A percentile compares a stretch with the other conserved stretches of the same genome.
Conservation (phyloP, 2,797 vertebrate genomes). For the Channallabes apus region DNA sequence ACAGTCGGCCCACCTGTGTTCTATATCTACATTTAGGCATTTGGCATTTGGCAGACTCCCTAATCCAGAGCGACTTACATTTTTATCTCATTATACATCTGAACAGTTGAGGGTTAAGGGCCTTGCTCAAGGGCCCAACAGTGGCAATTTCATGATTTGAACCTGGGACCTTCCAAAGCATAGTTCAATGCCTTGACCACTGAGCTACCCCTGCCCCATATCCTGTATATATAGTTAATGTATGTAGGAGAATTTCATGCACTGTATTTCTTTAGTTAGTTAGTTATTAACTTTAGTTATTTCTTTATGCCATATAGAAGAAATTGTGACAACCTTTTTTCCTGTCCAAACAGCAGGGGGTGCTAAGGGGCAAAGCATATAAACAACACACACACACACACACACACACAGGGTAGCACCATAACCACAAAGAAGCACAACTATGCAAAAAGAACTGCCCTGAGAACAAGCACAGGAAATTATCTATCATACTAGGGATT, state of each 20-base stretch:
- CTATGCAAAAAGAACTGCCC: background rate
- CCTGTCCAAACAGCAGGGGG: constrained; percentile 45
- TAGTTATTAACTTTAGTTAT: background rate
- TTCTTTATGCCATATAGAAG: no score
- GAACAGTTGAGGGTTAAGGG: no score
- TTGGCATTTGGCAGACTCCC: no score
- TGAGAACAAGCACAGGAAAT: background rate
- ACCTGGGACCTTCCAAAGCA: no score
- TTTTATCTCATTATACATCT: no score
- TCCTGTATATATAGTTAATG: no score
- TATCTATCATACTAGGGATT: background rate
- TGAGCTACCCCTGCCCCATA: no score
- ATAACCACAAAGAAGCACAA: constrained; percentile 20
- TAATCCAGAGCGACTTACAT: no score
- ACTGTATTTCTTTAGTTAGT: background rate
- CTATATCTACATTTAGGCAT: background rate
- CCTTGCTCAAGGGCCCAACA: no score
- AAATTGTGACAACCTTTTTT: background rate
- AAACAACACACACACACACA: constrained; percentile 28
- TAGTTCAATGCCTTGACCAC: no score
- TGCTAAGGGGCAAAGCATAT: constrained; percentile 39
- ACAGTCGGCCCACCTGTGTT: background rate
- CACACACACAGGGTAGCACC: background rate
- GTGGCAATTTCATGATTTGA: no score
- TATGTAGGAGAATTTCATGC: background rate